phyloP scores from a whole-genome alignment of 2,888 invertebrate genomes.

The Tenthredo amoena region DNA sequence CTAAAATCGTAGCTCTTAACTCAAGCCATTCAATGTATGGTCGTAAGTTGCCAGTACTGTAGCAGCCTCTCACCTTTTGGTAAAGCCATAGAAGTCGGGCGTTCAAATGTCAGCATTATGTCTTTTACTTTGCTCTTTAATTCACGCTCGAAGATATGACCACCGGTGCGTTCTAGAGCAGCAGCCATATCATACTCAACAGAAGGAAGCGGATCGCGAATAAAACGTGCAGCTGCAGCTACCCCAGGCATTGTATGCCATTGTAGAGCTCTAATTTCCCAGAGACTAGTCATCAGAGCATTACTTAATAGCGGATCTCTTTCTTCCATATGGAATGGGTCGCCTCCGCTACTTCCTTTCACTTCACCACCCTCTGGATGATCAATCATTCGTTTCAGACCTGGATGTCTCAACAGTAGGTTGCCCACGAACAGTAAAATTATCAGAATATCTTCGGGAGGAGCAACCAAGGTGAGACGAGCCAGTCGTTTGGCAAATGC shows the following conservation, averaged over 20 bases:
- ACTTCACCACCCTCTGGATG: slow-evolving; percentile 78
- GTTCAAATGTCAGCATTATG: slow-evolving; percentile 88
- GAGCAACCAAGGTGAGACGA: slow-evolving; percentile 90
- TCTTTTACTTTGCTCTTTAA: slow-evolving; percentile 87
- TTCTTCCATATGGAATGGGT: slow-evolving; percentile 93
- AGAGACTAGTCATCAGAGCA: slow-evolving; percentile 93
- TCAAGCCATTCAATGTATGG: slow-evolving; percentile 63
- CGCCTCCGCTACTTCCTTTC: slow-evolving; percentile 77
- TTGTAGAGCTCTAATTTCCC: slow-evolving; percentile 93
- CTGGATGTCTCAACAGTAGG: slow-evolving; percentile 91
- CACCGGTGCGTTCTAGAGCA: slow-evolving; percentile 83
- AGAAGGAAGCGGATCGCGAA: slow-evolving; percentile 84
- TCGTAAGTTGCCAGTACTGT: slow-evolving; percentile 84
- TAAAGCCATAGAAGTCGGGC: slow-evolving; percentile 83
- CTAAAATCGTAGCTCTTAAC: slow-evolving; percentile 4
- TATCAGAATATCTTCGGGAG: slow-evolving; percentile 88
- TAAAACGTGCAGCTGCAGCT: slow-evolving; percentile 86
- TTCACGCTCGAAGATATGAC: slow-evolving; percentile 89
- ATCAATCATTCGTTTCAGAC: slow-evolving; percentile 85
- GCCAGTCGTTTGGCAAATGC: slow-evolving; percentile 95
- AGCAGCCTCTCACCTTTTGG: slow-evolving; percentile 83
- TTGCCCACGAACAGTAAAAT: slow-evolving; percentile 92
- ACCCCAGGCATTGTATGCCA: slow-evolving; percentile 87
- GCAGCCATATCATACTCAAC: slow-evolving; percentile 86
- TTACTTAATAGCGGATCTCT: slow-evolving; percentile 87